Percentiles rank a stretch among this genome's conserved stretches.
Conservation (phyloP, 2,888 invertebrate genomes). For the Archaeoteleia sp. region DNA sequence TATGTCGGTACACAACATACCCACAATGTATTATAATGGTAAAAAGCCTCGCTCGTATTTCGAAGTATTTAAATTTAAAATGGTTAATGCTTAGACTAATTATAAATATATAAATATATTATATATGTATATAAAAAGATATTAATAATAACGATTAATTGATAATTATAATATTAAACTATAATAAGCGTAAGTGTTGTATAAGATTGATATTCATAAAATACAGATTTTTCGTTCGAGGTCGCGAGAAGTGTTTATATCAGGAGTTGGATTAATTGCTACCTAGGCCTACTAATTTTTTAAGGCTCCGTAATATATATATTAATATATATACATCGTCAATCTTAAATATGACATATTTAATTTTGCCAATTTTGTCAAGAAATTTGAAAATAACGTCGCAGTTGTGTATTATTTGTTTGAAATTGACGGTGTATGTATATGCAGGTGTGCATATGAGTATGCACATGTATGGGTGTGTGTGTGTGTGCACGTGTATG, state of each 20-base stretch:
- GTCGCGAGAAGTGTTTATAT: slow-evolving; percentile 58
- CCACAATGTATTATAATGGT: slow-evolving; percentile 58
- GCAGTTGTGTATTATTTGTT: no score
- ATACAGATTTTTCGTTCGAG: slow-evolving; percentile 17
- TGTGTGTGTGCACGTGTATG: slow-evolving; percentile 15
- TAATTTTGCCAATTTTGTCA: no score
- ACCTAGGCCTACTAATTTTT: slow-evolving; percentile 60
- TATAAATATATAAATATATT: slow-evolving; percentile 36
- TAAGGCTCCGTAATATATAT: slow-evolving; percentile 43
- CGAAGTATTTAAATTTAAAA: slow-evolving; percentile 65
- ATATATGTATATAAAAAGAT: slow-evolving; percentile 46
- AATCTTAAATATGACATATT: no score
- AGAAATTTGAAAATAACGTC: no score
- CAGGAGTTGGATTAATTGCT: slow-evolving; percentile 57
- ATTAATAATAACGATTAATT: no score
- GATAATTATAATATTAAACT: slow-evolving; percentile 41
- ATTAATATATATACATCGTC: slow-evolving; percentile 13
- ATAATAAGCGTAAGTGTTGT: slow-evolving; percentile 44
- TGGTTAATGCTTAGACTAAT: slow-evolving; percentile 62
- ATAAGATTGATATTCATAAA: slow-evolving; percentile 56
- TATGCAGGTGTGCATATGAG: slow-evolving; percentile 16
- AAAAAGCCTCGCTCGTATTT: slow-evolving; percentile 71
- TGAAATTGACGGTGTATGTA: background rate
- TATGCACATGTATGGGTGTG: slow-evolving; percentile 35
- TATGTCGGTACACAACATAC: no score